Evolutionary conservation across 1,140 invertebrate genomes (phyloP), one percentile per base, ranked within the genome.

Genomic region (Dufourea novaeangliae): DNA sequence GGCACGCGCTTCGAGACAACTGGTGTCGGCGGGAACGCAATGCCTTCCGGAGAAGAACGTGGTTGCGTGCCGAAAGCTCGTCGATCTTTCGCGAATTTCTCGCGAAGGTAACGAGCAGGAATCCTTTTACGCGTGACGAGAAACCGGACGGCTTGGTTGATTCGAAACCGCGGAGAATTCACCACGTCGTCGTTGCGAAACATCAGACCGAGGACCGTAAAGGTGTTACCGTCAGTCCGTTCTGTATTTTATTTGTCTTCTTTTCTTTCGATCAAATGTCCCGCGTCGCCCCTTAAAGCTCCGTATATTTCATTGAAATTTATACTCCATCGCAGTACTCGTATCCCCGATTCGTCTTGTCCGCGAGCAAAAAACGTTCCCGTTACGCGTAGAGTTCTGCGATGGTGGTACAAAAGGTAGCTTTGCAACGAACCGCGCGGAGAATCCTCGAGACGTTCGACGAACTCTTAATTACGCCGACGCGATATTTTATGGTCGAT

Each of bases 381-480:
- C n/a, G n/a, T n/a, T n/a, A n/a, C n/a, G n/a, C n/a, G n/a, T n/a
- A n/a, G n/a, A n/a, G n/a, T n/a, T n/a, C n/a, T n/a, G n/a, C n/a
- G n/a, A n/a, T n/a, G n/a, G n/a, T n/a, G n/a, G n/a, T n/a, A n/a
- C n/a, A n/a, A n/a, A n/a, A n/a, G n/a, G n/a, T n/a, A n/a, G n/a
- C n/a, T n/a, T n/a, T n/a, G n/a, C 17, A 46, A 20, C 3, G 6
- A 46, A 5, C 41, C 10, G 27, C 12, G 6, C 52, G 17, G 17
- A 34, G 25, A 3, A 44, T 57, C n/a, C 14, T 6, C 57, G 27
- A 46, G 14, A 5, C 14, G 41, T 0, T 12, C 25, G 22, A 1
- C 25, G 37, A 66, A 74, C 71, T 74, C 71, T 74, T 66, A 74
- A 74, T 74, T 66, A 66, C 62, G 46, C 25, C 17, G 62, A 32